These are phyloP conservation scores for Chymomyza fuscimana DNA, from an alignment of 2,888 invertebrate species.

Conservation along the genomic window DNA sequence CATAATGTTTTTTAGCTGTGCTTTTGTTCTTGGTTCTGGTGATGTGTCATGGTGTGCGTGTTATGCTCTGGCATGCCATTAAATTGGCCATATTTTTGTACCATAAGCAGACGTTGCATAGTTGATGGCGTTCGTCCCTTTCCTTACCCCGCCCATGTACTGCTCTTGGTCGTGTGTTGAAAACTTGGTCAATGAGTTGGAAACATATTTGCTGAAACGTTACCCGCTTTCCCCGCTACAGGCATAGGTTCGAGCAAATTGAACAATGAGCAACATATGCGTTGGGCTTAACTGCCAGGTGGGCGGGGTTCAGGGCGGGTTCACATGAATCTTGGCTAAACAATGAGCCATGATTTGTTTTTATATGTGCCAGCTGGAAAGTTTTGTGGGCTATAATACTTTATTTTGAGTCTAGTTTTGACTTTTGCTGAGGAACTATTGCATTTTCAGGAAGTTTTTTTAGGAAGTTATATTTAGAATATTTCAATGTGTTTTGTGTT, in stretches of 20 bases:
- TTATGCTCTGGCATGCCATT: conserved; percentile 50
- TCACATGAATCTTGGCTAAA: background rate
- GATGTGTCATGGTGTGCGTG: conserved; percentile 13
- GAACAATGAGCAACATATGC: conserved; percentile 23
- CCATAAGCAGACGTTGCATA: conserved; percentile 55
- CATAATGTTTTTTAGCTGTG: background rate
- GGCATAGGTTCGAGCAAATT: conserved; percentile 28
- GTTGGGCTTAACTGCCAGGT: background rate
- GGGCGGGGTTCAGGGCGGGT: background rate
- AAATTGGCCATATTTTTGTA: conserved; percentile 63
- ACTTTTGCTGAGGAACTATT: background rate
- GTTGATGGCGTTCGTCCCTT: conserved; percentile 33
- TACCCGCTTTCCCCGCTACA: conserved; percentile 9
- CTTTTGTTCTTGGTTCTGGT: background rate
- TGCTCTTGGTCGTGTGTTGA: background rate
- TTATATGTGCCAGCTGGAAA: background rate
- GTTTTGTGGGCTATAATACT: background rate
- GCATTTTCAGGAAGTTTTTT: background rate
- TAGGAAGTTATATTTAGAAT: background rate
- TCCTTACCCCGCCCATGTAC: background rate
- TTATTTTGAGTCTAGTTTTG: background rate
- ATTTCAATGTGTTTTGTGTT: background rate
- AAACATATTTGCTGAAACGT: conserved; percentile 34
- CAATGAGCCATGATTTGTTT: background rate
- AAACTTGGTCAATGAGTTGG: conserved; percentile 48